Evolutionary conservation across 2,113 vertebrate genomes (phyloP), one percentile per base, ranked within the genome.

Genomic region (Neofelis nebulosa): DNA sequence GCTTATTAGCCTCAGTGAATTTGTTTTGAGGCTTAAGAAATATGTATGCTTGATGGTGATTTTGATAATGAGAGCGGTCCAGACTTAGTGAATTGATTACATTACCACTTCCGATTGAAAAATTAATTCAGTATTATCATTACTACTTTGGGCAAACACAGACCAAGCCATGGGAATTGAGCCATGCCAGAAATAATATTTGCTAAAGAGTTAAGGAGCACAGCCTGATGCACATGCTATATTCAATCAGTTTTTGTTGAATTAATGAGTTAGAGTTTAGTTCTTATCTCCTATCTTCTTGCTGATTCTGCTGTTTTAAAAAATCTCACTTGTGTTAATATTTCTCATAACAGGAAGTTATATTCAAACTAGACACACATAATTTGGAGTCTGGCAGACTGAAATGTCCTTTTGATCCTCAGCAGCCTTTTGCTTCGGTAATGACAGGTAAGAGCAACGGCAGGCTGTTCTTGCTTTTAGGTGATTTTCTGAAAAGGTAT

Each of bases 351-450:
- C 98, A 99, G 99, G 99, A 99, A 95, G 98, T 97, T 0, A 86
- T 98, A 5, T 99, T 99, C 98, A 99, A 99, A 29, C 98, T 99
- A 97, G 99, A 99, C 95, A 98, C 98, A 69, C 97, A 99, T 89
- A 99, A 98, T 95, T 89, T 99, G 97, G 99, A 99, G 98, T 99
- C 99, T 41, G 99, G 99, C 88, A 98, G 99, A 95, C 97, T 99
- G 98, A 99, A 99, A 97, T 99, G 99, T 97, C 99, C 99, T 10
- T 99, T 99, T 16, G 99, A 99, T 98, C 99, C 99, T 27, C 98
- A 99, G 93, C 99, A 99, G 96, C 99, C 99, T 0, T 99, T 99
- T 97, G 99, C 99, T 93, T 99, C 99, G 14, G 99, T 99, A 94
- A 99, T 99, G 98, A 99, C 99, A 99, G 99, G 99, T 99, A 98